phyloP scores from a whole-genome alignment of 2,888 invertebrate genomes.

The Tiliacea aurago region DNA sequence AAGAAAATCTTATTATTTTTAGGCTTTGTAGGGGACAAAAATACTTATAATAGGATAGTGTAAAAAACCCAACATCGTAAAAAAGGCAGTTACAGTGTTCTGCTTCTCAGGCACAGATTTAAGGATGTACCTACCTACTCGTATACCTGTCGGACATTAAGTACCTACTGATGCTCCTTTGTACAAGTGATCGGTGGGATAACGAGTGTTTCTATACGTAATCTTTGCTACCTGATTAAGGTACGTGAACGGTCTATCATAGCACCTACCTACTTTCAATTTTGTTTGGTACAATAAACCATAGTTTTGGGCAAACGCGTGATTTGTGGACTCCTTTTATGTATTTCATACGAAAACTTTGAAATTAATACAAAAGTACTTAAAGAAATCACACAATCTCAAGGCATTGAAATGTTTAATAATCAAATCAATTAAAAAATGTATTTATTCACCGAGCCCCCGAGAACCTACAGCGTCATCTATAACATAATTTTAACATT shows the following conservation, averaged over 20 bases:
- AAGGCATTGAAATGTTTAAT: neutral
- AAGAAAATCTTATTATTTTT: no score
- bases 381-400: neutral
- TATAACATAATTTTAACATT: neutral
- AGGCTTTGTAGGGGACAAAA: no score
- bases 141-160: no score
- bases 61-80: no score
- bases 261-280: neutral
- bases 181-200: no score
- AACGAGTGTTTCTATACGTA: no score
- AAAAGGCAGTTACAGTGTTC: no score
- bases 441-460: neutral
- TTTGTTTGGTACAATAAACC: no score
- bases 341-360: neutral
- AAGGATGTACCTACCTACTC: no score
- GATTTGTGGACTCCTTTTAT: neutral
- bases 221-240: neutral
- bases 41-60: no score
- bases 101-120: no score
- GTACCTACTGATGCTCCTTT: no score
- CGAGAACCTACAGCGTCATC: slow-evolving; percentile 28
- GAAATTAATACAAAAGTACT: neutral
- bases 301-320: neutral
- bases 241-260: neutral
- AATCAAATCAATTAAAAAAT: neutral